Percentiles rank a stretch among this genome's conserved stretches.
phyloP scores from a whole-genome alignment of 2,113 vertebrate species.

The Sylvietta virens region DNA sequence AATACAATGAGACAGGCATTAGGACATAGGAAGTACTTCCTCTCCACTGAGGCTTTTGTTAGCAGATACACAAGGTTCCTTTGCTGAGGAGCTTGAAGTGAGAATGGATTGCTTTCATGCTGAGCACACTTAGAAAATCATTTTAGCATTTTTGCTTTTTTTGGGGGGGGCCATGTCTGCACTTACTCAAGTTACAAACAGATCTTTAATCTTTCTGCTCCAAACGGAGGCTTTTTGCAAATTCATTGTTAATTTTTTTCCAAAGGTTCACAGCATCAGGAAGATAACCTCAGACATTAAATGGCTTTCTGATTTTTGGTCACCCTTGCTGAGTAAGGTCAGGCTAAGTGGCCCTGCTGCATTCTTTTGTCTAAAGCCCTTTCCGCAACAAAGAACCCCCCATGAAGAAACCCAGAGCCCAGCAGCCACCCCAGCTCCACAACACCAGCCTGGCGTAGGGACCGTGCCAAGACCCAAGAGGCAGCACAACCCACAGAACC shows the following conservation, averaged over 20 bases:
- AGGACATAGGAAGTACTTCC: constrained; percentile 34
- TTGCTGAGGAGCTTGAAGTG: background rate
- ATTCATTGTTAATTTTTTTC: background rate
- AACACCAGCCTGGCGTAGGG: background rate
- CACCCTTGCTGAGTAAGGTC: constrained; percentile 14
- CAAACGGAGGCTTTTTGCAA: background rate
- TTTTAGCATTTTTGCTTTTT: background rate
- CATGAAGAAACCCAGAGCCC: background rate
- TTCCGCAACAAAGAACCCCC: constrained; percentile 32
- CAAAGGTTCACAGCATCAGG: background rate
- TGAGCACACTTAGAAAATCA: background rate
- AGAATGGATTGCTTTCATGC: background rate
- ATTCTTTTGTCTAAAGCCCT: constrained; percentile 48
- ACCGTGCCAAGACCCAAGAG: background rate
- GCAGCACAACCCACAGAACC: background rate
- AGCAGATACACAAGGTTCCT: background rate
- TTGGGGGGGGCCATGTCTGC: background rate
- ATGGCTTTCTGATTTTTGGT: background rate
- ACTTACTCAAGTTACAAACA: background rate
- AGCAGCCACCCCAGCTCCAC: background rate
- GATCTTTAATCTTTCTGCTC: background rate
- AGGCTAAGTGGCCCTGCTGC: constrained; percentile 20
- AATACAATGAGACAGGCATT: background rate
- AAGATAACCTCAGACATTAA: background rate
- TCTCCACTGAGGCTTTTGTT: background rate